phyloP scores from a whole-genome alignment of 2,113 vertebrate genomes.

The Gopherus flavomarginatus region DNA sequence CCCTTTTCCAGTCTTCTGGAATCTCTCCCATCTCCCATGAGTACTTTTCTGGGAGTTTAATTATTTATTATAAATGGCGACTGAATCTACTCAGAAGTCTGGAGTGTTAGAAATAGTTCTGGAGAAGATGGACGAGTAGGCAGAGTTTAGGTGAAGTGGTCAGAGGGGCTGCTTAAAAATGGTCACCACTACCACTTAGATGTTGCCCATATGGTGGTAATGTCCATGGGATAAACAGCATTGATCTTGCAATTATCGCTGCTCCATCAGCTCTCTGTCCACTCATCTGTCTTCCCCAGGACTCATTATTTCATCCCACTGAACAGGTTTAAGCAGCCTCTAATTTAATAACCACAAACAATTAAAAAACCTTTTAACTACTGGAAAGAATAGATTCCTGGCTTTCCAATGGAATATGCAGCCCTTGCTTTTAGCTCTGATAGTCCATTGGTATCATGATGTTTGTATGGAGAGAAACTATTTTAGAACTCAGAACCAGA shows the following conservation, averaged over 20 bases:
- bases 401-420: not conserved
- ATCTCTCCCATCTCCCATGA: too few species aligned
- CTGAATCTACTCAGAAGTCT: not conserved
- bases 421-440: conserved; percentile 1
- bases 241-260: fast-evolving
- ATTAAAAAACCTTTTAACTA: fast-evolving
- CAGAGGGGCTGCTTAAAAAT: not conserved
- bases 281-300: not conserved
- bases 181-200: not conserved
- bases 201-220: not conserved
- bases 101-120: not conserved
- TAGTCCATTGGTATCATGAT: not conserved
- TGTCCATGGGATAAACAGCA: fast-evolving
- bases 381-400: not conserved
- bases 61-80: not conserved
- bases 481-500: not conserved
- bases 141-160: fast-evolving
- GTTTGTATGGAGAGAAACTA: not conserved
- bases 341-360: not conserved
- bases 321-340: not conserved
- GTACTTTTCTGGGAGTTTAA: not conserved
- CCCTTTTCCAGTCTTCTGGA: too few species aligned
- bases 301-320: not conserved
- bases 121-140: not conserved
- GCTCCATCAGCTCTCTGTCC: not conserved